Evolutionary conservation across 2,888 invertebrate species (phyloP).

Genomic region (Leptinotarsa rubiginosa): DNA sequence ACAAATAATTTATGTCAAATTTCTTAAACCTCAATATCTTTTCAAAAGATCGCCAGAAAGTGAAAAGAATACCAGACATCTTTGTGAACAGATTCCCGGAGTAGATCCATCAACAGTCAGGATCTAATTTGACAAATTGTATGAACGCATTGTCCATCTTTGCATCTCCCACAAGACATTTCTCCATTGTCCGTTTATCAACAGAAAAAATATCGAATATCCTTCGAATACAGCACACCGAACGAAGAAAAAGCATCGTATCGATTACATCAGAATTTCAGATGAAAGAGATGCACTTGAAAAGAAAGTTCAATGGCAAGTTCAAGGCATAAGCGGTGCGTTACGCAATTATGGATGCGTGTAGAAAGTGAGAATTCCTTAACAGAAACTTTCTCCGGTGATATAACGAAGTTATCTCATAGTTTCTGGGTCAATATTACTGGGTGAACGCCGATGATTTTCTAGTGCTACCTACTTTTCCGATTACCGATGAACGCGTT

Average conservation of each 20-base stretch:
- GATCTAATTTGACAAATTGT: not conserved
- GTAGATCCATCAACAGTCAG: not conserved
- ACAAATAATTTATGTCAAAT: too few relatives aligned
- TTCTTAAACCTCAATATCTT: not conserved
- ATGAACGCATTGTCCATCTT: not conserved
- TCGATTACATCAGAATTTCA: conserved; percentile 5
- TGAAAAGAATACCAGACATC: not conserved
- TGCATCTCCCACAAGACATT: not conserved
- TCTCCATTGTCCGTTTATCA: not conserved
- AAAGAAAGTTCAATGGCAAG: conserved; percentile 27
- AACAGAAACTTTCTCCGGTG: conserved; percentile 53
- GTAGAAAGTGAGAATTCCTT: conserved; percentile 48
- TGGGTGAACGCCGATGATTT: conserved; percentile 33
- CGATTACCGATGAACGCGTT: not conserved
- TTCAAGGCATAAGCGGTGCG: conserved; percentile 30
- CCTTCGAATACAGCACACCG: not conserved
- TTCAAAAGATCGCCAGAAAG: not conserved
- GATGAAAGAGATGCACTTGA: conserved; percentile 17
- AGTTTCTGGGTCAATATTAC: conserved; percentile 57
- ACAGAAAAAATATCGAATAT: conserved; percentile 11
- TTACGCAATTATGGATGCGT: conserved; percentile 43
- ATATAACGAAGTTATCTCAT: conserved; percentile 53
- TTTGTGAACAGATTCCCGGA: not conserved
- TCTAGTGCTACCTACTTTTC: conserved; percentile 3
- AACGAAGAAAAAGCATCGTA: not conserved